Conservation (phyloP, 35 echinoderm and acorn worm species). For the Apostichopus japonicus region DNA sequence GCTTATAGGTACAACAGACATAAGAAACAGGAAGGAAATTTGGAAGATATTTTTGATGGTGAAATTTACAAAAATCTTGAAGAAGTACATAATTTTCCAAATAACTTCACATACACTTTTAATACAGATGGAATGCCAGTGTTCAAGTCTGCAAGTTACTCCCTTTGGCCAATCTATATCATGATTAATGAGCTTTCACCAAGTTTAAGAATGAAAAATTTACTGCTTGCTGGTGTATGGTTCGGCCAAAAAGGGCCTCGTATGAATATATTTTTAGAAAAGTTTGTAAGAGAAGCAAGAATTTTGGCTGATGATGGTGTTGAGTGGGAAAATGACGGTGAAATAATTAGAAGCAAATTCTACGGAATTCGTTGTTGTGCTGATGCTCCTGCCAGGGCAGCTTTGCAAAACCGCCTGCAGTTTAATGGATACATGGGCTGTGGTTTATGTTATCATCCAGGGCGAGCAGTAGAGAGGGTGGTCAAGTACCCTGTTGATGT, state of each 20-base stretch:
- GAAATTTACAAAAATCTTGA: conserved; percentile 39
- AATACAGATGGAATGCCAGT: conserved; percentile 45
- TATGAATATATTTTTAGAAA: conserved; percentile 59
- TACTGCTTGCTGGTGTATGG: conserved; percentile 64
- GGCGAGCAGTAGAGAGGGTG: conserved; percentile 8
- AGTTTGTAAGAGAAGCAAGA: conserved; percentile 50
- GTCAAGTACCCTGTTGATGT: conserved; percentile 74
- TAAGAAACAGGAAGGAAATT: conserved; percentile 14
- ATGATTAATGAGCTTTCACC: conserved; percentile 72
- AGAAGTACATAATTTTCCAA: conserved; percentile 37
- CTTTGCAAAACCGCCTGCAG: conserved; percentile 60
- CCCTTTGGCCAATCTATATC: conserved; percentile 62
- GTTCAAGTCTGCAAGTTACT: conserved; percentile 31
- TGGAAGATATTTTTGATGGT: conserved; percentile 79
- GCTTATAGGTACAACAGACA: conserved; percentile 10
- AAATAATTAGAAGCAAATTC: conserved; percentile 50
- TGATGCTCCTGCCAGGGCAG: conserved; percentile 63
- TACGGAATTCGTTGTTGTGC: conserved; percentile 65
- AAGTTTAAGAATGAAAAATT: conserved; percentile 54
- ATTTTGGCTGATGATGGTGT: conserved; percentile 47
- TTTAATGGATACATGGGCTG: conserved; percentile 77
- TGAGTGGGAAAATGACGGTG: conserved; percentile 50
- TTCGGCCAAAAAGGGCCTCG: conserved; percentile 56
- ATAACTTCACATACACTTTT: conserved; percentile 75
- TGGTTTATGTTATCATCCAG: conserved; percentile 45